Percentiles rank a stretch among this genome's conserved stretches.
Evolutionary conservation across 2,888 invertebrate genomes (phyloP).

Genomic region (Capitulum mitella): DNA sequence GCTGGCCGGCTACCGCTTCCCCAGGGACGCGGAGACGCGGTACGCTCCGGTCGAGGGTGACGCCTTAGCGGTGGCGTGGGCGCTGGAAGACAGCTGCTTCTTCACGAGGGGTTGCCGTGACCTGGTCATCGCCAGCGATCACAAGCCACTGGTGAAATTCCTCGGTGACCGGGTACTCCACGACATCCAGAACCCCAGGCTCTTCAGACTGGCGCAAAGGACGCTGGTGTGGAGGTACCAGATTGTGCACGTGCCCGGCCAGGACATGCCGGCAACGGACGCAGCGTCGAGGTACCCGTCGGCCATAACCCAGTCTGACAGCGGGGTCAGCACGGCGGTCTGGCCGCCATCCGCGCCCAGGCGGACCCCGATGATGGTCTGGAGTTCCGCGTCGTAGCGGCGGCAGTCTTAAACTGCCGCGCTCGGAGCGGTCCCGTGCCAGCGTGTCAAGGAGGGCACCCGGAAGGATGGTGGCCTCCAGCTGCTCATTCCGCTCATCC

Average conservation of each 20-base stretch:
- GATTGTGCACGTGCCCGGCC: constrained; percentile 24
- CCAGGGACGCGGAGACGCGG: constrained; percentile 22
- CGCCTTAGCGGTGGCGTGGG: neutral
- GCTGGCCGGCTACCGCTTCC: constrained; percentile 27
- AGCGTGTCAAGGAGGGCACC: constrained; percentile 24
- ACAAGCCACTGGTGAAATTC: neutral
- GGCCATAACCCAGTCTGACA: constrained; percentile 22
- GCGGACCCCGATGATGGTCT: neutral
- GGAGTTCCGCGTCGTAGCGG: neutral
- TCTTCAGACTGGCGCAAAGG: constrained; percentile 15
- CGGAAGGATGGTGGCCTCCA: constrained; percentile 21
- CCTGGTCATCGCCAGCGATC: no score
- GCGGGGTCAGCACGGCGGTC: neutral
- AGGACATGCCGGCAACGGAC: constrained; percentile 25
- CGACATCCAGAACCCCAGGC: neutral
- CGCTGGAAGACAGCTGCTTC: no score
- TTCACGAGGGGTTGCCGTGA: no score
- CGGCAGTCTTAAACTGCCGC: neutral
- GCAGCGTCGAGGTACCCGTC: constrained; percentile 14
- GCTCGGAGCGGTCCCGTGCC: constrained; percentile 25
- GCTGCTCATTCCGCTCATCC: neutral
- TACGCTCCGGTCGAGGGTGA: constrained; percentile 48
- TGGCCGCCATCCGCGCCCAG: constrained; percentile 24
- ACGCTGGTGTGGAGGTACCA: constrained; percentile 27
- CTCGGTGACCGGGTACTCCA: neutral